Conservation (phyloP, 1,140 invertebrate species). For the Trypoxylus dichotomus region DNA sequence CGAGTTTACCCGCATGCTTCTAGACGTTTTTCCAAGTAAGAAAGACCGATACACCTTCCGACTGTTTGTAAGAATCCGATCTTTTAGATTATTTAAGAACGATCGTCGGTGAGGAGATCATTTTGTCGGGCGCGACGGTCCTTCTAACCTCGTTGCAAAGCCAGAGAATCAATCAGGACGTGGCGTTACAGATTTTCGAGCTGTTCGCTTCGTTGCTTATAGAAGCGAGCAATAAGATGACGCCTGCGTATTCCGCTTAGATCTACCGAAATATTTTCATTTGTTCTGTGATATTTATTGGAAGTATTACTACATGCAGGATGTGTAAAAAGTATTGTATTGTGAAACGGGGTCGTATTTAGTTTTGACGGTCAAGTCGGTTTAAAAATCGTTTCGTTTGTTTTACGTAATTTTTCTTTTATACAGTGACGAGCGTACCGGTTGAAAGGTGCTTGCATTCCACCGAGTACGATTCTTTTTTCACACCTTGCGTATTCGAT, state of each 20-base stretch:
- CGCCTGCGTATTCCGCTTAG: conserved; percentile 33
- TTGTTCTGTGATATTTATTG: neutral
- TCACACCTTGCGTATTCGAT: too few species aligned
- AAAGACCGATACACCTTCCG: neutral
- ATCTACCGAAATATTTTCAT: neutral
- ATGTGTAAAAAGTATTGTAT: neutral
- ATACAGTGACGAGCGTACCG: too few species aligned
- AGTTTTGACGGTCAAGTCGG: too few species aligned
- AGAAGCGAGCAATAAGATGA: conserved; percentile 20
- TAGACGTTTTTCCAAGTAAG: conserved; percentile 31
- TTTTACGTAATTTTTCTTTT: too few species aligned
- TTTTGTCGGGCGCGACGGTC: conserved; percentile 39
- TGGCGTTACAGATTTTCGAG: conserved; percentile 50
- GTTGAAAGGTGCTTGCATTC: too few species aligned
- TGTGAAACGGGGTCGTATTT: too few species aligned
- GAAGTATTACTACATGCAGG: neutral
- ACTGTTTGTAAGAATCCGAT: neutral
- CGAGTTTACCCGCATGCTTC: conserved; percentile 18
- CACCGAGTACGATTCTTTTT: too few species aligned
- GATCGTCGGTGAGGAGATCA: conserved; percentile 38
- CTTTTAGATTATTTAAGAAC: conserved; percentile 31
- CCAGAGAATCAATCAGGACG: conserved; percentile 49
- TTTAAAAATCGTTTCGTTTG: too few species aligned
- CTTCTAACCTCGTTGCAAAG: conserved; percentile 48
- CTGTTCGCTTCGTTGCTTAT: conserved; percentile 34